Percentiles rank a stretch among this genome's conserved stretches.
phyloP scores from a whole-genome alignment of 37 sponge, comb jelly and placozoan species.

The Lycopodina hypogea region DNA sequence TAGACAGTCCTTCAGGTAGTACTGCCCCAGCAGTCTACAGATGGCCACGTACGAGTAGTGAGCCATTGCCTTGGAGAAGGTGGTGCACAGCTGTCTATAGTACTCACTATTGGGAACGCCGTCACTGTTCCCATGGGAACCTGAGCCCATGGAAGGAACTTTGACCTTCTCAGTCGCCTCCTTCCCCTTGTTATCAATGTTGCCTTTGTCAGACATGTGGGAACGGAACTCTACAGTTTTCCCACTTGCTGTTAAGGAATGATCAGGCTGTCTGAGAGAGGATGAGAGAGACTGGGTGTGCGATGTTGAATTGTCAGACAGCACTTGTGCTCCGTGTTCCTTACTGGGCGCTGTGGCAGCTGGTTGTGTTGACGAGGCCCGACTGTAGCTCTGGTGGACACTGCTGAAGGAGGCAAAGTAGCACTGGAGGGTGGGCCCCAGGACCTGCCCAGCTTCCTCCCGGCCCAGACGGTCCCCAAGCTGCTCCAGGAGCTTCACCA shows the following conservation, averaged over 20 bases:
- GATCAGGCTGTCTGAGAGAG: neutral
- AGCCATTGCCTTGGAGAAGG: slow-evolving; percentile 68
- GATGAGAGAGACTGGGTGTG: no score
- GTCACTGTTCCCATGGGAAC: neutral
- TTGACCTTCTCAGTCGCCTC: neutral
- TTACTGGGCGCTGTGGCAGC: no score
- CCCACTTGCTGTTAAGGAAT: neutral
- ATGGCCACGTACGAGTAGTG: slow-evolving; percentile 72
- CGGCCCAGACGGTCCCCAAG: slow-evolving; percentile 47
- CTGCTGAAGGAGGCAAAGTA: slow-evolving; percentile 54
- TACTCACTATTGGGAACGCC: slow-evolving; percentile 17
- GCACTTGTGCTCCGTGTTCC: no score
- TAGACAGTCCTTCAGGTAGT: slow-evolving; percentile 46
- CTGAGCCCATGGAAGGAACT: neutral
- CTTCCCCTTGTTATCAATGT: neutral
- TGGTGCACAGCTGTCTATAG: slow-evolving; percentile 38
- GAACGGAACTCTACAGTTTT: neutral
- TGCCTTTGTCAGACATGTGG: neutral
- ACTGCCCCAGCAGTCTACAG: slow-evolving; percentile 80
- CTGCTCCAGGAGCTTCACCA: slow-evolving; percentile 46
- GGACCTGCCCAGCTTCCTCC: slow-evolving; percentile 23
- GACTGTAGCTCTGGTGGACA: slow-evolving; percentile 1
- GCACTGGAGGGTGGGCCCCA: slow-evolving; percentile 34
- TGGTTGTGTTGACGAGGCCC: neutral
- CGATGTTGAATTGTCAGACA: no score